Percentiles rank a stretch among this genome's conserved stretches.
phyloP scores from a whole-genome alignment of 2,797 vertebrate genomes.

The Spizella passerina region DNA sequence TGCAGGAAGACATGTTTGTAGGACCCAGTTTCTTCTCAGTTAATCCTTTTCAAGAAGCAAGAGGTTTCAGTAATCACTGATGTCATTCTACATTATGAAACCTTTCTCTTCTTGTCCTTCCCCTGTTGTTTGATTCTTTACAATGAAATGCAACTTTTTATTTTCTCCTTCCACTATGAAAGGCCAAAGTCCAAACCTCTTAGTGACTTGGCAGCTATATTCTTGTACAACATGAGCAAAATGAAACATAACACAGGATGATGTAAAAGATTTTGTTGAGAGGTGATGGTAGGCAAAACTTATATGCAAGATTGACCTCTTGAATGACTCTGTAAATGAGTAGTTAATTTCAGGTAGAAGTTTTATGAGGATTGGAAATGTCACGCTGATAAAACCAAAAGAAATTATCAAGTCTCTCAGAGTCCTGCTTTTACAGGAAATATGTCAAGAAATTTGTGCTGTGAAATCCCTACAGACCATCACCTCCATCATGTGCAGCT shows the following conservation, averaged over 20 bases:
- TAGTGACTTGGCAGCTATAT: background rate
- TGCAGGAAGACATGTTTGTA: background rate
- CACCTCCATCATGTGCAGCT: background rate
- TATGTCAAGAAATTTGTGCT: background rate
- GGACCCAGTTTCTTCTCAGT: background rate
- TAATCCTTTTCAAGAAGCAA: background rate
- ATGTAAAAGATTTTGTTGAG: background rate
- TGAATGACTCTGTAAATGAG: background rate
- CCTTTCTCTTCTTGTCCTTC: fast-evolving
- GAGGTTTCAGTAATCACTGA: background rate
- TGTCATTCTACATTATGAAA: background rate
- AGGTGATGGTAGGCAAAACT: background rate
- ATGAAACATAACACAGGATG: background rate
- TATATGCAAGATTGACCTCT: background rate
- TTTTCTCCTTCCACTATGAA: background rate
- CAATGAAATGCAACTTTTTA: background rate
- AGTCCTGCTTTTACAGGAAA: background rate
- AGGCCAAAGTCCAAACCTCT: background rate
- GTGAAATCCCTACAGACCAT: background rate
- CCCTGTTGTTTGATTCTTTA: background rate
- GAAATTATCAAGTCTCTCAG: background rate
- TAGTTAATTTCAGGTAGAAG: background rate
- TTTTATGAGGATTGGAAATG: background rate
- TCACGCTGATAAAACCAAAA: background rate
- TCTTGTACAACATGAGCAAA: background rate